These are phyloP conservation scores for Gadus macrocephalus DNA, from an alignment of 2,113 vertebrate genomes.

Conservation along the genomic window DNA sequence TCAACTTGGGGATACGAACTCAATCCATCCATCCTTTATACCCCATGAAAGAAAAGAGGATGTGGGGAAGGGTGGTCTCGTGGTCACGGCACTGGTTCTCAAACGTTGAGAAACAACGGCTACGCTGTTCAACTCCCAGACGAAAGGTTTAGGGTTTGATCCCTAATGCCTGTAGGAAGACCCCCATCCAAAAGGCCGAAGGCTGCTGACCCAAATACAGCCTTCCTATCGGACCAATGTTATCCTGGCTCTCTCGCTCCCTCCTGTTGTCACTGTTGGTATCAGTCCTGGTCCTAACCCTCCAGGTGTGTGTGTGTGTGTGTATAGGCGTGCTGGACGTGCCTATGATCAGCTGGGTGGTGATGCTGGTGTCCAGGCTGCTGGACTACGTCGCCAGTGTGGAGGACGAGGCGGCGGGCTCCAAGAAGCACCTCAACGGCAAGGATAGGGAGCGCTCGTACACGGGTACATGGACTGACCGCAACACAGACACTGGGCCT, in stretches of 20 bases:
- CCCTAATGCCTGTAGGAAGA: background rate
- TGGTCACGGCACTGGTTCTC: background rate
- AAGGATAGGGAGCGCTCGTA: conserved; percentile 89
- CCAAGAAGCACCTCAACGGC: conserved; percentile 89
- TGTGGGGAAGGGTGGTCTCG: background rate
- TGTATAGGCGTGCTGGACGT: conserved; percentile 89
- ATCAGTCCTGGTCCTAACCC: background rate
- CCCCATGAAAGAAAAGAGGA: background rate
- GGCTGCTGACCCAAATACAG: no score
- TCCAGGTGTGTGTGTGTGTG: conserved; percentile 11
- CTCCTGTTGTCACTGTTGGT: background rate
- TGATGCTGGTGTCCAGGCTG: conserved; percentile 95
- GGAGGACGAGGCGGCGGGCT: conserved; percentile 90
- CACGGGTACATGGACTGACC: conserved; percentile 72
- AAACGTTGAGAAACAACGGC: background rate
- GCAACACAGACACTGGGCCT: no score
- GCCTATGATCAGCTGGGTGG: conserved; percentile 99
- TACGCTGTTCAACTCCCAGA: background rate
- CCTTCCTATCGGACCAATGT: no score
- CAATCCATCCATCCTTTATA: no score
- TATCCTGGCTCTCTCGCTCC: no score
- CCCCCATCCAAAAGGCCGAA: background rate
- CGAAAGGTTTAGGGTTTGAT: background rate
- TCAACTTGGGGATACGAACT: no score
- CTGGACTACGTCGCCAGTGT: conserved; percentile 95